These are phyloP conservation scores for Corythucha ciliata DNA, from an alignment of 2,888 invertebrate genomes.

Conservation along the genomic window DNA sequence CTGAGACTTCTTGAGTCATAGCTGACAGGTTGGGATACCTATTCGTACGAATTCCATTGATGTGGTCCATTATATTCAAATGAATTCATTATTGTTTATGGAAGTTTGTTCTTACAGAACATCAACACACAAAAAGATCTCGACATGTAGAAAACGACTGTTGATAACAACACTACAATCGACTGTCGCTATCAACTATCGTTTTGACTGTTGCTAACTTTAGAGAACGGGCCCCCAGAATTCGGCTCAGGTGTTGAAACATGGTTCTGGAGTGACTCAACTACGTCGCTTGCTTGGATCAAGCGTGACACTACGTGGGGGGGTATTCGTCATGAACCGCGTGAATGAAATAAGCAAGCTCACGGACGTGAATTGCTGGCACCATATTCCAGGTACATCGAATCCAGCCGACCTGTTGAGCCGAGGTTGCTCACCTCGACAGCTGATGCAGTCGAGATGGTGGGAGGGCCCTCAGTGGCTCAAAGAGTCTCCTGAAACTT, in stretches of 20 bases:
- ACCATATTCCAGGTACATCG: constrained; percentile 1
- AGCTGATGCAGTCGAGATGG: constrained; percentile 1
- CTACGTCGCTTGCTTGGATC: not conserved
- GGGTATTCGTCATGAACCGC: not conserved
- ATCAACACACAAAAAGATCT: not conserved
- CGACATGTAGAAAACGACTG: not conserved
- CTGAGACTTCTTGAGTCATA: too few species aligned
- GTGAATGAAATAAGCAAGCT: not conserved
- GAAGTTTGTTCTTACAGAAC: not conserved
- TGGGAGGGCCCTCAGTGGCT: constrained; percentile 5
- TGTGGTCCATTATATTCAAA: too few species aligned
- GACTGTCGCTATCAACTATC: too few species aligned
- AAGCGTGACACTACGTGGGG: not conserved
- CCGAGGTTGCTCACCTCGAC: not conserved
- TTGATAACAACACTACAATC: too few species aligned
- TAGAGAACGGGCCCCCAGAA: too few species aligned
- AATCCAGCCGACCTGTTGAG: not conserved
- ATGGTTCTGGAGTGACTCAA: constrained; percentile 4
- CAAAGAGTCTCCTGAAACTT: not conserved
- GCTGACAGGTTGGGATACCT: too few species aligned
- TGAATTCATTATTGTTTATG: not conserved
- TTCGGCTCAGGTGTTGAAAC: not conserved
- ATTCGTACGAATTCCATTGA: too few species aligned
- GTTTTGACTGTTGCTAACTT: too few species aligned
- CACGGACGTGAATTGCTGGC: not conserved